A percentile compares a stretch with the other conserved stretches of the same genome.
phyloP scores from a whole-genome alignment of 1,140 invertebrate genomes.

The Papilio polytes region DNA sequence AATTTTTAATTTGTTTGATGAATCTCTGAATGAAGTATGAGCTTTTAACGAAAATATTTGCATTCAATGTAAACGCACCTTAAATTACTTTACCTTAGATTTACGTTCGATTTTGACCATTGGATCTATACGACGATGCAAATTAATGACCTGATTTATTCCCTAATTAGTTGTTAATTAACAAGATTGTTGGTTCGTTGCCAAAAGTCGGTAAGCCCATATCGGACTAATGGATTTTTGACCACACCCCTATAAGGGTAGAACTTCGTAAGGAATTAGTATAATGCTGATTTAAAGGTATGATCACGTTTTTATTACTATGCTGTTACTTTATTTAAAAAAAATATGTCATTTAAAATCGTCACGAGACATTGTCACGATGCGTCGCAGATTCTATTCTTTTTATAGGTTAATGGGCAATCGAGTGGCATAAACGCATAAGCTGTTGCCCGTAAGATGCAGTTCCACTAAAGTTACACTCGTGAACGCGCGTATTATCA shows the following conservation, averaged over 20 bases:
- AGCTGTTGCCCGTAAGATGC: background rate
- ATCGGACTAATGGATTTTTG: slow-evolving; percentile 13
- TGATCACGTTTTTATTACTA: no score
- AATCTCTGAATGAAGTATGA: no score
- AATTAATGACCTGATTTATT: slow-evolving; percentile 25
- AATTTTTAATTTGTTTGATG: no score
- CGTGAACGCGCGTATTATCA: background rate
- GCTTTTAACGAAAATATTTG: background rate
- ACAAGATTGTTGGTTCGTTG: slow-evolving; percentile 23
- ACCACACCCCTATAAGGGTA: background rate
- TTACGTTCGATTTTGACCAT: background rate
- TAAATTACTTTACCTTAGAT: no score
- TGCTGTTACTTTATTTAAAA: no score
- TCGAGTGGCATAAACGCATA: background rate
- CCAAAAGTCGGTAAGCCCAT: background rate
- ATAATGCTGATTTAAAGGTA: background rate
- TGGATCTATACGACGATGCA: slow-evolving; percentile 13
- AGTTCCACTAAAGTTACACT: background rate
- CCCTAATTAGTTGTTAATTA: slow-evolving; percentile 24
- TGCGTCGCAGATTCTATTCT: background rate
- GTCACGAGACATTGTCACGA: background rate
- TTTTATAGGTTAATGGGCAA: background rate
- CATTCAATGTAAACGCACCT: background rate
- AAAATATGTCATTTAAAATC: no score
- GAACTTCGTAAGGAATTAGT: background rate